phyloP scores from a whole-genome alignment of 2,797 vertebrate species.

The Podarcis siculus region DNA sequence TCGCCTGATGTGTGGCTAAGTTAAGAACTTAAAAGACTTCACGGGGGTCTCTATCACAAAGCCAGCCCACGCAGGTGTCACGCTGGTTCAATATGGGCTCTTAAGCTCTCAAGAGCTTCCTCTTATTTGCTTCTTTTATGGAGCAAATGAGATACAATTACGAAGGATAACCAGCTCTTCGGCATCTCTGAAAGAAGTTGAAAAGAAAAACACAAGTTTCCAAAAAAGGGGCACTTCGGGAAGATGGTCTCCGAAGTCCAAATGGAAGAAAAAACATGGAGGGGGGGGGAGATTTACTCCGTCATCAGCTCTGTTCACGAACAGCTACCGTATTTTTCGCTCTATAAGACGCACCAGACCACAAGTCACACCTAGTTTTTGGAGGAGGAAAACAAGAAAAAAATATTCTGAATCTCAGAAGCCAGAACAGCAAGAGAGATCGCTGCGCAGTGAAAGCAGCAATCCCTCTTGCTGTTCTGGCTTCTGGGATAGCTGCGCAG shows the following conservation, averaged over 20 bases:
- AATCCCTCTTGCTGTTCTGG: too few relatives aligned
- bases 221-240: not conserved
- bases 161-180: not conserved
- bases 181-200: not conserved
- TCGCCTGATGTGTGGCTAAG: not conserved
- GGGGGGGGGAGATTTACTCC: not conserved
- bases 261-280: not conserved
- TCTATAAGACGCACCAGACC: too few relatives aligned
- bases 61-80: slow-evolving; percentile 4
- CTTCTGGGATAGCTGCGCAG: too few relatives aligned
- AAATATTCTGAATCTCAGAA: too few relatives aligned
- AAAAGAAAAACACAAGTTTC: not conserved
- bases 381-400: too few relatives aligned
- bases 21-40: slow-evolving; percentile 9
- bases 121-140: slow-evolving; percentile 3
- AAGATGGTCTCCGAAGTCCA: not conserved
- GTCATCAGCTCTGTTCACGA: accelerated
- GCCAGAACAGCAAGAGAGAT: too few relatives aligned
- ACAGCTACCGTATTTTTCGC: too few relatives aligned
- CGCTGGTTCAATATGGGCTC: slow-evolving; percentile 22
- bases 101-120: slow-evolving; percentile 10
- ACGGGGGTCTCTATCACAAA: not conserved
- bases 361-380: too few relatives aligned
- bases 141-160: slow-evolving; percentile 20
- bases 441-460: too few relatives aligned